phyloP scores from a whole-genome alignment of 1,140 invertebrate species.

The Caenorhabditis elegans region DNA sequence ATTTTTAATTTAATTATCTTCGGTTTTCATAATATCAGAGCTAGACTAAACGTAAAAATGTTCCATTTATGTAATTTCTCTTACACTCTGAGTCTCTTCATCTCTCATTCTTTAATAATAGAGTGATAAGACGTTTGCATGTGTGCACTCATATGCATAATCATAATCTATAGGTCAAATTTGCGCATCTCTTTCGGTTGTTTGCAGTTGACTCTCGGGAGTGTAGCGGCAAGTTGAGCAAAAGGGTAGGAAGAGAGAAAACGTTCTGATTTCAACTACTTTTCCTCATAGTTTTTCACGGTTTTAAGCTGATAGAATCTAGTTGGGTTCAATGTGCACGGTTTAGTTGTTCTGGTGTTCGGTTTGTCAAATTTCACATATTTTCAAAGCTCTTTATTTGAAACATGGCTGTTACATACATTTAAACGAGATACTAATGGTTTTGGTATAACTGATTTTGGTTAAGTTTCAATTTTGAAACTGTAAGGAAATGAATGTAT shows the following conservation, averaged over 20 bases:
- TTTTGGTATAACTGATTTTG: too few species aligned
- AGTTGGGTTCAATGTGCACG: too few species aligned
- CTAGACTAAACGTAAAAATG: neutral
- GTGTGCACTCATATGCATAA: slow-evolving; percentile 32
- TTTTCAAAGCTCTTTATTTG: too few species aligned
- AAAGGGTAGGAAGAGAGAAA: neutral
- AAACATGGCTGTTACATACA: too few species aligned
- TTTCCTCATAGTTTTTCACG: neutral
- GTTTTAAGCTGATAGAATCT: neutral
- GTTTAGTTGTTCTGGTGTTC: too few species aligned
- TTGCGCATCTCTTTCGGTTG: neutral
- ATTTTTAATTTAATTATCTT: too few species aligned
- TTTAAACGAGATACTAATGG: too few species aligned
- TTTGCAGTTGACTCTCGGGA: slow-evolving; percentile 1
- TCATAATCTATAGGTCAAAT: slow-evolving; percentile 28
- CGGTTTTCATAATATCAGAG: too few species aligned
- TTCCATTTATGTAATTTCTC: neutral
- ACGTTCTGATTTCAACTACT: neutral
- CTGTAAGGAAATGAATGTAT: too few species aligned
- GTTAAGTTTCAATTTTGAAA: too few species aligned
- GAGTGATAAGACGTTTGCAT: slow-evolving; percentile 14
- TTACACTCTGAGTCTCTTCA: neutral
- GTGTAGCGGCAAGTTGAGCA: neutral
- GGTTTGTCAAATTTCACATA: too few species aligned
- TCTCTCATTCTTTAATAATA: slow-evolving; percentile 10